Base-by-base conservation (phyloP, 2,797 vertebrate species). In the Coregonus ussuriensis region DNA sequence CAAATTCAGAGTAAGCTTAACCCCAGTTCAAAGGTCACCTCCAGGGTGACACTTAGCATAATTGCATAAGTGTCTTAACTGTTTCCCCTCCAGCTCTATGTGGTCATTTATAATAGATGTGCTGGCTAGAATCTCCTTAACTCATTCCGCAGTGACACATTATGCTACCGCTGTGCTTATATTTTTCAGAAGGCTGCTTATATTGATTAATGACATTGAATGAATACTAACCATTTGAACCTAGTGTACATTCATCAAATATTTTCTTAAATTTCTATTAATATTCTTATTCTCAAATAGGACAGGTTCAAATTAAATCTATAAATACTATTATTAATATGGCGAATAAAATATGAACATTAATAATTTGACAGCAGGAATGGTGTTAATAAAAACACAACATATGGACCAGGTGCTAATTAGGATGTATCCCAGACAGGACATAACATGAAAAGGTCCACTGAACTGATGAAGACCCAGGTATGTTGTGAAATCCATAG, bases 31-130 rank as follows among this genome's bases (percentile, higher is more conserved):
- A 91, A 93, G 94, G 93, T 91, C 92, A 91, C 52, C 78, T 85
- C 87, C 77, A 88, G 91, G 93, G 92, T 93, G 93, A 94, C 94
- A 94, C 94, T 95, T 93, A 95, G 93, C 93, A 94, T 94, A 94
- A 95, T 95, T 94, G 94, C 92, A 93, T 93, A 93, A 94, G 89
- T 94, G 93, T 94, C 90, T 94, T 93, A 94, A 93, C 87, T 92
- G 91, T 93, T 93, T 93, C 91, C 85, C 91, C 91, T 91, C 91
- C 90, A 88, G 91, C 89, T 91, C 86, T 87, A 86, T 88, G 86
- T 92, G 91, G 89, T 92, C 92, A 93, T 93, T 89, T 93, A 93
- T 92, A 91, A 94, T 93, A 90, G 89, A 93, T 91, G 87, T 81
- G 87, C 88, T 84, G 84, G 76, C 85, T 76, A 78, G 87, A 89